These are phyloP conservation scores for Drosophila lini DNA, from an alignment of 1,140 invertebrate species.

Conservation along the genomic window DNA sequence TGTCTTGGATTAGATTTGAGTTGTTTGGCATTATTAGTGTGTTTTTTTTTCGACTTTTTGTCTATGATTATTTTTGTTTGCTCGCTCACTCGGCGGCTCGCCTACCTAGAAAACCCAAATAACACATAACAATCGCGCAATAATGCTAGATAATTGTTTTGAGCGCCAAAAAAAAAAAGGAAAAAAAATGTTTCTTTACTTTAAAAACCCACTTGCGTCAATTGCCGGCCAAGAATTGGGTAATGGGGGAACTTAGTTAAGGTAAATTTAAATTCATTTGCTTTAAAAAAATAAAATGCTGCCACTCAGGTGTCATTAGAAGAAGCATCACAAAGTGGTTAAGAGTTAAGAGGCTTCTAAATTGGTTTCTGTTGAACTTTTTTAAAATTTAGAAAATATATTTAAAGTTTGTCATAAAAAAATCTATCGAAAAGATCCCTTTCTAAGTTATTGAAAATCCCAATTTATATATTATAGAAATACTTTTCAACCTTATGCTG, in stretches of 20 bases:
- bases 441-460: not conserved
- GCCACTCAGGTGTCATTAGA: constrained; percentile 9
- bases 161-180: constrained; percentile 12
- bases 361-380: not conserved
- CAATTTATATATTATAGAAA: not conserved
- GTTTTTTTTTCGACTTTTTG: constrained; percentile 4
- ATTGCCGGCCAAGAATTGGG: constrained; percentile 30
- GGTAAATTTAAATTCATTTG: constrained; percentile 41
- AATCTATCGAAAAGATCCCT: not conserved
- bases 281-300: constrained; percentile 17
- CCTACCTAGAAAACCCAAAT: constrained; percentile 39
- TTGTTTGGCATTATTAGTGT: constrained; percentile 32
- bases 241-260: constrained; percentile 32
- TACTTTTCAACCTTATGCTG: not conserved
- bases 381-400: not conserved
- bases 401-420: not conserved
- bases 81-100: constrained; percentile 15
- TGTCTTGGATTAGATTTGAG: constrained; percentile 70
- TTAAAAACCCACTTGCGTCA: constrained; percentile 33
- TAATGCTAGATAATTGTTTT: constrained; percentile 43
- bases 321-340: constrained; percentile 3
- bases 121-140: constrained; percentile 57
- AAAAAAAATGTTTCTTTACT: constrained; percentile 13
- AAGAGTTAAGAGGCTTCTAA: not conserved
- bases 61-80: constrained; percentile 42